These are phyloP conservation scores for Cosmorhoe ocellata DNA, from an alignment of 2,888 invertebrate genomes.

Conservation along the genomic window DNA sequence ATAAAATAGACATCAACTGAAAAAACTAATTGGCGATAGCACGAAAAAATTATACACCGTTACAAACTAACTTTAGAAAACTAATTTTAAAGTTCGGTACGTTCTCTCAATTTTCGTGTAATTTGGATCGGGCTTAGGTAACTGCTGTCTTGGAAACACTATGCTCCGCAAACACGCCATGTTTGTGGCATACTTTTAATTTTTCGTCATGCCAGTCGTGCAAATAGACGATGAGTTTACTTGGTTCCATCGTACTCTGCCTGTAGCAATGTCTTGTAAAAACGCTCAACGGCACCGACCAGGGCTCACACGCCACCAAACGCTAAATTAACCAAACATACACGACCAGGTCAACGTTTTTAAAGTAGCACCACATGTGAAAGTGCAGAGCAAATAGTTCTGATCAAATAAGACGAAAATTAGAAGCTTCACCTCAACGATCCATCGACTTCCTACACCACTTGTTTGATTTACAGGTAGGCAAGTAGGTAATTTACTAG, in stretches of 20 bases:
- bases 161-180: slow-evolving; percentile 52
- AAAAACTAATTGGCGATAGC: too few relatives aligned
- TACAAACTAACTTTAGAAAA: slow-evolving; percentile 44
- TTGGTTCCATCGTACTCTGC: slow-evolving; percentile 9
- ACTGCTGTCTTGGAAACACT: slow-evolving; percentile 40
- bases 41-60: slow-evolving; percentile 1
- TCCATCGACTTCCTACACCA: slow-evolving; percentile 46
- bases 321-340: slow-evolving; percentile 67
- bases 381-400: slow-evolving; percentile 74
- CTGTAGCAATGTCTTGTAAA: slow-evolving; percentile 36
- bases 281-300: slow-evolving; percentile 28
- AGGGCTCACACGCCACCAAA: slow-evolving; percentile 49
- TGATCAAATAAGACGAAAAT: slow-evolving; percentile 69
- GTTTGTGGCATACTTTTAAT: slow-evolving; percentile 66
- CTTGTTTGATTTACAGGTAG: slow-evolving; percentile 33
- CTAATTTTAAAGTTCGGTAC: slow-evolving; percentile 39
- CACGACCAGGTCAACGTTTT: slow-evolving; percentile 72
- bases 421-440: slow-evolving; percentile 54
- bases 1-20: too few relatives aligned
- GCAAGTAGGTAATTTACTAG: slow-evolving; percentile 26
- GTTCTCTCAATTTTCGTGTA: slow-evolving; percentile 49
- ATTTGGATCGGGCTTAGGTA: slow-evolving; percentile 45
- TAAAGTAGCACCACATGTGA: slow-evolving; percentile 75
- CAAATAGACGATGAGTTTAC: slow-evolving; percentile 53
- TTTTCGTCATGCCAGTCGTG: slow-evolving; percentile 45